A percentile compares a stretch with the other conserved stretches of the same genome.
Evolutionary conservation across 2,797 vertebrate species (phyloP).

Genomic region (Avahi laniger): DNA sequence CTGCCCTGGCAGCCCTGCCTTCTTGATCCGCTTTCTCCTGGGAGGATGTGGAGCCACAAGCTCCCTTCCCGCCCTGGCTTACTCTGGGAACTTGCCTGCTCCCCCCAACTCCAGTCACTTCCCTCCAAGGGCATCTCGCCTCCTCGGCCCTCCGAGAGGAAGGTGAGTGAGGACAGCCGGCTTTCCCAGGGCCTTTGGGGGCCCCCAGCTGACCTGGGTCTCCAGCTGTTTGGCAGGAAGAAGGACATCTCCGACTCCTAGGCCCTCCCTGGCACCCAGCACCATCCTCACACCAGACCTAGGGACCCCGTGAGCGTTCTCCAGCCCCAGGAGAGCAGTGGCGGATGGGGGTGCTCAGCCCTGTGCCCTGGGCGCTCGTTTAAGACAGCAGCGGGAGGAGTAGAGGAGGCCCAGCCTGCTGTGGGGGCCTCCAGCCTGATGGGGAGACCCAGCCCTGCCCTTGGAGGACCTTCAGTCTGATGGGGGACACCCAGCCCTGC

Average conservation of each 20-base stretch:
- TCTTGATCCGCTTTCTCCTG: neutral
- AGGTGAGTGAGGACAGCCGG: too few relatives aligned
- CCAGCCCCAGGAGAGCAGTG: too few relatives aligned
- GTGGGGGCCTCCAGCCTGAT: neutral
- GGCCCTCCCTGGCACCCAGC: neutral
- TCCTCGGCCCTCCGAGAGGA: neutral
- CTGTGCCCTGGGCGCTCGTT: accelerated
- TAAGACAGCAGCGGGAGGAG: neutral
- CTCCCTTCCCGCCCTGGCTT: neutral
- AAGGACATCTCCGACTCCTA: neutral
- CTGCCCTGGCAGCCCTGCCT: accelerated
- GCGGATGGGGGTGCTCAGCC: too few relatives aligned
- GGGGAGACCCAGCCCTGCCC: neutral
- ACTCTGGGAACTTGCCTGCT: neutral
- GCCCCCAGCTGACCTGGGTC: too few relatives aligned
- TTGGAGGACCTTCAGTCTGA: neutral
- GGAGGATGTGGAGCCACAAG: neutral
- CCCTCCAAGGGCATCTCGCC: neutral
- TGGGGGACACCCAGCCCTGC: neutral
- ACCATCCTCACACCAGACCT: neutral
- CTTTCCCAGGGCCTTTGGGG: neutral
- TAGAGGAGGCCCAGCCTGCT: neutral
- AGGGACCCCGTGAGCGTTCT: neutral
- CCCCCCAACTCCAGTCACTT: neutral
- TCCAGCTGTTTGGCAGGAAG: neutral